Evolutionary conservation across 1,140 invertebrate genomes (phyloP).

Genomic region (Akabosia matsudoensis): DNA sequence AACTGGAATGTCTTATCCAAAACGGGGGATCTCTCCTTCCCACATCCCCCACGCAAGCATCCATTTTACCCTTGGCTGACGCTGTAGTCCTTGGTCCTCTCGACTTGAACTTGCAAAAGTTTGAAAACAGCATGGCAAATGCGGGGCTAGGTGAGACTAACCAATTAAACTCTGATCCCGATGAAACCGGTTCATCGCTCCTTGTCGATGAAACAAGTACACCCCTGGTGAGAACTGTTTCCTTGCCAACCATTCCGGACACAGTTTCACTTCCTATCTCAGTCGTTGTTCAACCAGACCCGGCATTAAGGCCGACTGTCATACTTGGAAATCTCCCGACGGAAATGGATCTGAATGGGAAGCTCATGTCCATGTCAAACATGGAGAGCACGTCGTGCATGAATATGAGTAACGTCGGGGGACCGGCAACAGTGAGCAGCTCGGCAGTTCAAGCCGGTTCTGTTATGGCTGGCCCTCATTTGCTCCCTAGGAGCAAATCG

Average conservation of each 20-base stretch:
- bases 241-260: conserved; percentile 35
- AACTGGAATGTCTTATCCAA: background rate
- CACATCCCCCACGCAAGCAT: background rate
- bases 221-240: conserved; percentile 37
- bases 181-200: background rate
- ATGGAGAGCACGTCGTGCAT: background rate
- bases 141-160: background rate
- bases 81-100: conserved; percentile 28
- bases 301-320: conserved; percentile 24
- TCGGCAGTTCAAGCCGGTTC: conserved; percentile 7
- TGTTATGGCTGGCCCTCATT: background rate
- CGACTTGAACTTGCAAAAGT: background rate
- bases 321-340: conserved; percentile 29
- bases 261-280: conserved; percentile 32
- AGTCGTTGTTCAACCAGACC: conserved; percentile 37
- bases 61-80: conserved; percentile 29
- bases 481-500: conserved; percentile 24
- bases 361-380: conserved; percentile 26
- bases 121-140: background rate
- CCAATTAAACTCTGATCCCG: background rate
- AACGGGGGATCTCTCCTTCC: background rate
- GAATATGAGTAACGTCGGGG: background rate
- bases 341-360: conserved; percentile 14
- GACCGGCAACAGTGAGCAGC: background rate
- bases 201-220: conserved; percentile 26